Percentiles rank a stretch among this genome's conserved stretches.
phyloP scores from a whole-genome alignment of 2,113 vertebrate genomes.

The Tetraodon nigroviridis region DNA sequence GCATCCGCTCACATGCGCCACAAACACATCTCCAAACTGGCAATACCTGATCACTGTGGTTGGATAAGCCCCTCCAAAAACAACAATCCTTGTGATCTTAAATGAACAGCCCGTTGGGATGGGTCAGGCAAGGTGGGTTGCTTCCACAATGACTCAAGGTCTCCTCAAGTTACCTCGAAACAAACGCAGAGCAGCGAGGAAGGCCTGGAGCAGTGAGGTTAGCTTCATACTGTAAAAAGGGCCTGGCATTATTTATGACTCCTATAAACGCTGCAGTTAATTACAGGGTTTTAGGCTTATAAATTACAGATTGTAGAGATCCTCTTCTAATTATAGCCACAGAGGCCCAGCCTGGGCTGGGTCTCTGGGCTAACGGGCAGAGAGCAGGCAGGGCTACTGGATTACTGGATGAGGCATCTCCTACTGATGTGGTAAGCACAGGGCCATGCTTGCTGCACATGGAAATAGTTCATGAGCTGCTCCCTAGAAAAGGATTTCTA shows the following conservation, averaged over 20 bases:
- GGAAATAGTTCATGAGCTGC: conserved; percentile 28
- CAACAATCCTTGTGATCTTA: conserved; percentile 27
- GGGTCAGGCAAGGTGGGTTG: conserved; percentile 42
- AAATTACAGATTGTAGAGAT: conserved; percentile 78
- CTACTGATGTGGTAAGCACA: conserved; percentile 71
- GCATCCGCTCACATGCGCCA: conserved; percentile 10
- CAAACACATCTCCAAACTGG: conserved; percentile 38
- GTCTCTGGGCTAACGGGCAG: conserved; percentile 52
- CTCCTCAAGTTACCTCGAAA: conserved; percentile 47
- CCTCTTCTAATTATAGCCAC: conserved; percentile 75
- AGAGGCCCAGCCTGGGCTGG: conserved; percentile 51
- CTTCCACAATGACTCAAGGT: conserved; percentile 43
- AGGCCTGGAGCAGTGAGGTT: conserved; percentile 37
- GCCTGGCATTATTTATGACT: conserved; percentile 75
- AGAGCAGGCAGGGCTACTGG: conserved; percentile 49
- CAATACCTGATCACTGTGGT: conserved; percentile 39
- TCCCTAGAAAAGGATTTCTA: conserved; percentile 30
- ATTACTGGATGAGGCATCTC: conserved; percentile 49
- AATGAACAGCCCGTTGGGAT: conserved; percentile 15
- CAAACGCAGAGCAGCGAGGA: conserved; percentile 34
- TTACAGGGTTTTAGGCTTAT: conserved; percentile 77
- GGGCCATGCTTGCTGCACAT: conserved; percentile 50
- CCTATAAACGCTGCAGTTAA: conserved; percentile 77
- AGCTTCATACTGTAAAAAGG: conserved; percentile 47
- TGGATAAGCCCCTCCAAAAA: conserved; percentile 48